Percentiles rank a stretch among this genome's conserved stretches.
phyloP scores from a whole-genome alignment of 2,888 invertebrate species.

The Mamestra brassicae region DNA sequence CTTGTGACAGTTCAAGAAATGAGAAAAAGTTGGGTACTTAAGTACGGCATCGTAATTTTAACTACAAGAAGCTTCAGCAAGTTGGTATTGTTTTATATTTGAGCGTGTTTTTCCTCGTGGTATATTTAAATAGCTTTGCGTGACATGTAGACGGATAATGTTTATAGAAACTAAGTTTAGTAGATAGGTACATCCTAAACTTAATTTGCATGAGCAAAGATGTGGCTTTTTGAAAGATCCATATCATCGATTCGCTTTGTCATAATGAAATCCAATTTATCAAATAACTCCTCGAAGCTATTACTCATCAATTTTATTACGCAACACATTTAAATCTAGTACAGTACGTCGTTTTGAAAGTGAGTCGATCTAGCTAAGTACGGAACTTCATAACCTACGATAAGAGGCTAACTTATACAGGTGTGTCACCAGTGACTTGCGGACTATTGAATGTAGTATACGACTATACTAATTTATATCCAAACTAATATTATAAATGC shows the following conservation, averaged over 20 bases:
- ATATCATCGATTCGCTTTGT: background rate
- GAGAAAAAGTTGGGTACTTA: conserved; percentile 40
- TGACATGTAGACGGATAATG: no score
- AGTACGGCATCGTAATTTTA: conserved; percentile 37
- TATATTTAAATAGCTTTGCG: background rate
- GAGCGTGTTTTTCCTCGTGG: no score
- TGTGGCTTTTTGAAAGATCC: background rate
- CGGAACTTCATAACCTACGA: no score
- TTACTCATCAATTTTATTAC: conserved; percentile 20
- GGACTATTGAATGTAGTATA: no score
- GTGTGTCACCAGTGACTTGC: no score
- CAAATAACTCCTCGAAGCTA: background rate
- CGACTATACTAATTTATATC: no score
- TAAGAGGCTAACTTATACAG: background rate
- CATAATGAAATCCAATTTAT: conserved; percentile 3
- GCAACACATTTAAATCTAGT: background rate
- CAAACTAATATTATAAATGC: no score
- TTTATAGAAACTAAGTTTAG: background rate
- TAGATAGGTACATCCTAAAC: no score
- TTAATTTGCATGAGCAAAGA: background rate
- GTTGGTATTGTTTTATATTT: conserved; percentile 2
- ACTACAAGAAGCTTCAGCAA: conserved; percentile 8
- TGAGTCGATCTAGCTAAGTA: background rate
- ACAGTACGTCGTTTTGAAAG: background rate
- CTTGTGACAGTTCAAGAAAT: conserved; percentile 50